Evolutionary conservation across 2,888 invertebrate genomes (phyloP), one percentile per base, ranked within the genome.

Genomic region (Oscheius sp.): DNA sequence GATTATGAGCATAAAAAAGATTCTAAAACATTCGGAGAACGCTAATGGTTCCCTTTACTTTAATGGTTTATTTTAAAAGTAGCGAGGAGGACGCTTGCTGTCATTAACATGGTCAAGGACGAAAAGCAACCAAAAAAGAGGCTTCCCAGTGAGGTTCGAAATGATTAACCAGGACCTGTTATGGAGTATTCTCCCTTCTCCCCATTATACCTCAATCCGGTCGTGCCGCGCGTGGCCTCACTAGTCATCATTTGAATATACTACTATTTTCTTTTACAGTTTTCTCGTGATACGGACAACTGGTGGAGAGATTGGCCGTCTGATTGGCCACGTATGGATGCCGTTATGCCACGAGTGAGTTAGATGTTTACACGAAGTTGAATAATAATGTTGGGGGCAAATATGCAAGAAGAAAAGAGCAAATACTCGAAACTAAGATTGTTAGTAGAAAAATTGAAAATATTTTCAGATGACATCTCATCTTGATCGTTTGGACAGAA

Each of bases 291-390:
- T 64, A 69, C 77, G 26, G 83, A 84, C 68, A 81, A 73, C 63
- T 84, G 79, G 82, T 84, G 83, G 83, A 71, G 74, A 32, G 83
- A 84, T 65, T 84, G 84, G 84, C 84, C 84, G 38, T 70, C 80
- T 24, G 82, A 82, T 63, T 82, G 80, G 82, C 84, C 84, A 4
- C 73, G 80, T 32, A 84, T 84, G 83, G 83, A 84, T 66, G 78
- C 81, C 26, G 75, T 84, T 63, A 82, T 84, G 82, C 84, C 84
- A 36, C 70, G 82, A 68, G 84, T 84, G 68, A 75, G 77, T 41
- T 12, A 47, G 17, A 47, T 24, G 24, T 47, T 41, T 24, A 9
- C 8, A n/a, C 45, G 22, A 47, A 24, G 20, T 47, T 47, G 47
- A 20, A 24, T 24, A 24, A 47, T 24, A 47, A 47, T 47, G 20